Conservation (phyloP, 2,113 vertebrate genomes). For the Ginglymostoma cirratum region DNA sequence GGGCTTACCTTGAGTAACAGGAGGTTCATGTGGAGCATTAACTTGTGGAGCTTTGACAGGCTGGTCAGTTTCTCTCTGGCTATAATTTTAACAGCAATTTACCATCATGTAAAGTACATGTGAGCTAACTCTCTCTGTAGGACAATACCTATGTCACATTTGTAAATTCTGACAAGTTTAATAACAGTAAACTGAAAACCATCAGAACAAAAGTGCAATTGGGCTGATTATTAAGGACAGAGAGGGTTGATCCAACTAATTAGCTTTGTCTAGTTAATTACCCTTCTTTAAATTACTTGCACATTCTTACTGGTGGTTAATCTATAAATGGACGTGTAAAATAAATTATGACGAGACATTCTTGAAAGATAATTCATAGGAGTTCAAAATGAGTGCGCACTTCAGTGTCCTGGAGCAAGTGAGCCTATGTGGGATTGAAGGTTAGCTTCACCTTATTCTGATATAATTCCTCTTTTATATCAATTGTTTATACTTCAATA, state of each 20-base stretch:
- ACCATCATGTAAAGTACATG: neutral
- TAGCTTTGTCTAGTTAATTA: neutral
- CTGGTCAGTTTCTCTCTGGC: neutral
- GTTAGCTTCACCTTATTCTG: neutral
- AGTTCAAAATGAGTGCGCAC: neutral
- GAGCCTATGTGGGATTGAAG: neutral
- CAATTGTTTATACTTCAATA: neutral
- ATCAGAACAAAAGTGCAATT: neutral
- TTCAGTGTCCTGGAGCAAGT: neutral
- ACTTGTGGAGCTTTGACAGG: no score
- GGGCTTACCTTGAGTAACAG: no score
- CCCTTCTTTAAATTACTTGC: neutral
- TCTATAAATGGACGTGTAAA: neutral
- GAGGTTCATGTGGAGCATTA: neutral
- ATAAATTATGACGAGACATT: neutral
- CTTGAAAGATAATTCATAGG: neutral
- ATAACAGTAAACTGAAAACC: neutral
- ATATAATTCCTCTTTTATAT: neutral
- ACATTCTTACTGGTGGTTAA: neutral
- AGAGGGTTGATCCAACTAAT: neutral
- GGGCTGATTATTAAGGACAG: neutral
- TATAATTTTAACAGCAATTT: neutral
- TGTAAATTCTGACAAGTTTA: neutral
- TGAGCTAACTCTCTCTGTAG: neutral
- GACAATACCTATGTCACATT: neutral